Conservation (phyloP, 2,888 invertebrate genomes). For the Axea sp. region DNA sequence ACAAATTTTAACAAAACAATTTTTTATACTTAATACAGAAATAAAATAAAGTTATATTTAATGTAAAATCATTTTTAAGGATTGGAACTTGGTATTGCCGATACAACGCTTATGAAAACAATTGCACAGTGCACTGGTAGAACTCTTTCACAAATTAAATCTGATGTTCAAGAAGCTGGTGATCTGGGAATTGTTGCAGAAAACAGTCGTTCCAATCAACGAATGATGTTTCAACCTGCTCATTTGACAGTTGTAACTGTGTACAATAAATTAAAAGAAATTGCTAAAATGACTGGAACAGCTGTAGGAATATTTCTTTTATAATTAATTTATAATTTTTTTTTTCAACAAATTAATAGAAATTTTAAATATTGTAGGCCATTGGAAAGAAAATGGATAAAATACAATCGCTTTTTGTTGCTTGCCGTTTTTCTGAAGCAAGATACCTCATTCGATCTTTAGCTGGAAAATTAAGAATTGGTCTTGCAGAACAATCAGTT, state of each 20-base stretch:
- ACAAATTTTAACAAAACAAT: background rate
- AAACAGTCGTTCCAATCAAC: conserved; percentile 89
- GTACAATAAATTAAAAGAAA: conserved; percentile 90
- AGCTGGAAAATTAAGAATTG: conserved; percentile 96
- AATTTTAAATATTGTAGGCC: no score
- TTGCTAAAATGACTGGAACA: conserved; percentile 91
- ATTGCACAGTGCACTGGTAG: conserved; percentile 94
- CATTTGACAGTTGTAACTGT: conserved; percentile 88
- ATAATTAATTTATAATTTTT: no score
- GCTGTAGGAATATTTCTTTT: conserved; percentile 70
- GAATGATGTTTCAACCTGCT: conserved; percentile 92
- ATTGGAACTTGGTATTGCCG: conserved; percentile 95
- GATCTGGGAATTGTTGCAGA: conserved; percentile 96
- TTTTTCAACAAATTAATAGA: no score
- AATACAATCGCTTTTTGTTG: conserved; percentile 95
- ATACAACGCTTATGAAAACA: conserved; percentile 95
- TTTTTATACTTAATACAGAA: background rate
- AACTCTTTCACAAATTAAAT: conserved; percentile 89
- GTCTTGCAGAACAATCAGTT: conserved; percentile 97
- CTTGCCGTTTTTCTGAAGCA: conserved; percentile 93
- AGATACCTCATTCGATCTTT: conserved; percentile 93
- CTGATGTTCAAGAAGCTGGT: conserved; percentile 86
- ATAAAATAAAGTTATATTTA: no score
- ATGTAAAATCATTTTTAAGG: conserved; percentile 75
- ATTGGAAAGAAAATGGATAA: conserved; percentile 93